Conservation (phyloP, 2,888 invertebrate genomes). For the Timandra comae region DNA sequence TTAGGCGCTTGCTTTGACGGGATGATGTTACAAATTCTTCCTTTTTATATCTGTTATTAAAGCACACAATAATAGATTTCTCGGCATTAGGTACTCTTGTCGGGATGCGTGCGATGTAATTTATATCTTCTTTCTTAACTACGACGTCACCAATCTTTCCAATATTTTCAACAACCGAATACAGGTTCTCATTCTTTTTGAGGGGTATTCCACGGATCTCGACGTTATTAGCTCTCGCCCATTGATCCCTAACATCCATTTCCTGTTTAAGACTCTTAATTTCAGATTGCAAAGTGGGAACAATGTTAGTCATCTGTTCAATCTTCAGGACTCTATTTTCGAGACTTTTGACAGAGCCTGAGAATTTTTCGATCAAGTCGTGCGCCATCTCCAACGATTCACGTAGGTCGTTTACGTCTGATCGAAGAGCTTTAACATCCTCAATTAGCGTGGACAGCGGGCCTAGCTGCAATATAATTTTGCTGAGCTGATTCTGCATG, state of each 20-base stretch:
- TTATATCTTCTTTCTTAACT: neutral
- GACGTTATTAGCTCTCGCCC: no score
- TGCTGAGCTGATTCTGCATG: conserved; percentile 1
- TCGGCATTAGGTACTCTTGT: conserved; percentile 1
- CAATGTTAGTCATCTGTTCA: neutral
- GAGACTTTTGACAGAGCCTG: neutral
- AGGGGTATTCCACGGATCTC: neutral
- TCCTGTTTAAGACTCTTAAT: neutral
- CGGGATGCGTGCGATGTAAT: neutral
- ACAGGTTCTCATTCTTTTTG: neutral
- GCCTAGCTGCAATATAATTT: neutral
- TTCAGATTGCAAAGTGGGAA: conserved; percentile 2
- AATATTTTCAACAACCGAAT: neutral
- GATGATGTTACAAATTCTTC: neutral
- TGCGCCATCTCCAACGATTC: conserved; percentile 1
- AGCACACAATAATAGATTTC: neutral
- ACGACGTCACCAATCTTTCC: neutral
- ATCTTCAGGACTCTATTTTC: neutral
- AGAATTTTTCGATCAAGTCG: neutral
- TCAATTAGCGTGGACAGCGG: neutral
- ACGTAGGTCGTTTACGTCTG: neutral
- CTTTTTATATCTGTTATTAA: no score
- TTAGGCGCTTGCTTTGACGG: neutral
- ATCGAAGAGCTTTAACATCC: neutral
- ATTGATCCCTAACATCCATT: conserved; percentile 1